These are phyloP conservation scores for Scaptomyza polygonia DNA, from an alignment of 2,888 invertebrate species.

Conservation along the genomic window DNA sequence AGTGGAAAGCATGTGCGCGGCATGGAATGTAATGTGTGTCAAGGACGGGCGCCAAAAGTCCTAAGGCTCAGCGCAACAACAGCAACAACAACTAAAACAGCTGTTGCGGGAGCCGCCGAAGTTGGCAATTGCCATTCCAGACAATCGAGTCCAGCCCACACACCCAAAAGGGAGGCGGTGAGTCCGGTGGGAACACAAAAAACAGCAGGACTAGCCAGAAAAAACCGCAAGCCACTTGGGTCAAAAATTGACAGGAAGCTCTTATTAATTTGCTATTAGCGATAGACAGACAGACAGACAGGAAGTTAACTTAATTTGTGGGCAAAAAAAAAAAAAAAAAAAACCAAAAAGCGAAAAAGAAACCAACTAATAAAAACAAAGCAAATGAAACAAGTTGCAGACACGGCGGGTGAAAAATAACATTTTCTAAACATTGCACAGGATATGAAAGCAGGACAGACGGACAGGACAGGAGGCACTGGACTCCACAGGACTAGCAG, in stretches of 20 bases:
- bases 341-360: conserved; percentile 21
- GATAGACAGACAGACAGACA: conserved; percentile 82
- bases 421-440: conserved; percentile 50
- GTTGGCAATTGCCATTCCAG: conserved; percentile 2
- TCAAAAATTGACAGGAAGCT: conserved; percentile 77
- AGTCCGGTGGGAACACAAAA: background rate
- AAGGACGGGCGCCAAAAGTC: conserved; percentile 71
- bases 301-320: conserved; percentile 83
- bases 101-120: conserved; percentile 36
- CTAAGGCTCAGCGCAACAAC: background rate
- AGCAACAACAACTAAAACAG: conserved; percentile 31
- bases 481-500: conserved; percentile 29
- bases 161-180: conserved; percentile 9
- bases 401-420: conserved; percentile 48
- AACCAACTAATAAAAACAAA: conserved; percentile 13
- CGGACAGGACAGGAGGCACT: too few relatives aligned
- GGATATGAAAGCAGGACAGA: conserved; percentile 51
- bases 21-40: conserved; percentile 61
- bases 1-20: conserved; percentile 54
- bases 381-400: conserved; percentile 49
- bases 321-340: conserved; percentile 30
- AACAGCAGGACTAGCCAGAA: conserved; percentile 27
- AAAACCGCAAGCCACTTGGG: conserved; percentile 70
- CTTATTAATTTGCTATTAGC: conserved; percentile 83
- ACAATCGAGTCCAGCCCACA: conserved; percentile 27